These are phyloP conservation scores for Megaceryle maxima DNA, from an alignment of 2,113 vertebrate genomes.

Conservation along the genomic window DNA sequence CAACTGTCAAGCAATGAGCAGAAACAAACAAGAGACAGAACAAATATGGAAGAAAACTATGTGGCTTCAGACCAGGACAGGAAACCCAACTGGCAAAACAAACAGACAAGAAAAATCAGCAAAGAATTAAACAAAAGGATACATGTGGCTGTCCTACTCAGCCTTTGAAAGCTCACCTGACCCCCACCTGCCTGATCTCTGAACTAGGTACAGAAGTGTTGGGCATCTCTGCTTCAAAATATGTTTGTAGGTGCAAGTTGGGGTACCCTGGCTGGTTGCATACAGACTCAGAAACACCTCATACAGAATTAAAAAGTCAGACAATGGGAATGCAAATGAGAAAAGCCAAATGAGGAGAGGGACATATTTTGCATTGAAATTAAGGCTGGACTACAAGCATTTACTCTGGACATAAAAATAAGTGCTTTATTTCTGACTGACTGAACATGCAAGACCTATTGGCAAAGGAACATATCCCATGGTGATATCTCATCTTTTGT, in stretches of 20 bases:
- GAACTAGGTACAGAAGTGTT: not conserved
- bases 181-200: constrained; percentile 17
- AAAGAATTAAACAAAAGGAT: constrained; percentile 38
- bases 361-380: not conserved
- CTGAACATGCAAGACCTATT: not conserved
- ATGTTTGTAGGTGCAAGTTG: rapidly evolving
- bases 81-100: constrained; percentile 57
- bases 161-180: constrained; percentile 36
- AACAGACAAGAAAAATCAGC: constrained; percentile 58
- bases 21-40: constrained; percentile 45
- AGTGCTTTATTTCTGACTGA: not conserved
- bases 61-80: constrained; percentile 35
- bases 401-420: not conserved
- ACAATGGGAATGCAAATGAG: not conserved
- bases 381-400: not conserved
- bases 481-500: not conserved
- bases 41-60: constrained; percentile 45
- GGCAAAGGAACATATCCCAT: not conserved
- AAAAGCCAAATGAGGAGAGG: not conserved
- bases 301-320: not conserved
- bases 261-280: not conserved
- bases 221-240: not conserved
- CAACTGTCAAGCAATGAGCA: not conserved
- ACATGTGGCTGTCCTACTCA: not conserved
- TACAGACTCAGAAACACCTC: not conserved